Evolutionary conservation across 1,140 invertebrate species (phyloP), one percentile per base, ranked within the genome.

Genomic region (Globodera rostochiensis): DNA sequence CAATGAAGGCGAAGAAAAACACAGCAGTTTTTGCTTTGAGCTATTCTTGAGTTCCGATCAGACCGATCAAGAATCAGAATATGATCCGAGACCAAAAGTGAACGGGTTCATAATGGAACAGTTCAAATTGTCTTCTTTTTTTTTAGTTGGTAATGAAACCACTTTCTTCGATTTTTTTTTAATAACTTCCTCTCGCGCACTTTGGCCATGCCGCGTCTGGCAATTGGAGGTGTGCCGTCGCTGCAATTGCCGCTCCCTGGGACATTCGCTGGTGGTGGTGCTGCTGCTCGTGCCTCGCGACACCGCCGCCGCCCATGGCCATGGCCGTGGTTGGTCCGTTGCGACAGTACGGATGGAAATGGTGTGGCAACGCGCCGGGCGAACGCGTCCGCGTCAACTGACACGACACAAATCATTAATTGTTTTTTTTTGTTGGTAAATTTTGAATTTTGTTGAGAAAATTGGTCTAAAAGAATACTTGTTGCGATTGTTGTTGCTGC

Each of bases 201-300:
- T 82, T 84, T 64, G 84, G 80, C 84, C 84, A 84, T 9, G 78
- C n/a, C 4, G 84, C 53, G 82, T 84, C 84, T 21, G 84, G 84
- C 21, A 80, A 79, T 36, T 84, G 84, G 36, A 84, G 64, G 79
- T 84, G 84, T 46, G 80, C 25, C 6, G 73, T 64, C 8, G 46
- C 13, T 0, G 36, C 47, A 53, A 6, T 36, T 36, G 36, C 78
- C 6, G 45, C 78, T 0, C n/a, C 36, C 9, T 80, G 25, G n/a
- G 53, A 25, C 47, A 80, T 80, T 11, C 50, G 74, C 57, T 60
- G 57, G 57, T 60, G 57, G 57, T 60, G 49, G 9, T 76, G n/a
- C 5, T 15, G 45, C 15, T 76, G 74, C 15, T 81, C 57, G 36
- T 81, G 78, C 21, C 49, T 78, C 76, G 66, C 25, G 45, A 13